Percentiles rank a stretch among this genome's conserved stretches.
Conservation (phyloP, 2,888 invertebrate species). For the Hypena proboscidalis region DNA sequence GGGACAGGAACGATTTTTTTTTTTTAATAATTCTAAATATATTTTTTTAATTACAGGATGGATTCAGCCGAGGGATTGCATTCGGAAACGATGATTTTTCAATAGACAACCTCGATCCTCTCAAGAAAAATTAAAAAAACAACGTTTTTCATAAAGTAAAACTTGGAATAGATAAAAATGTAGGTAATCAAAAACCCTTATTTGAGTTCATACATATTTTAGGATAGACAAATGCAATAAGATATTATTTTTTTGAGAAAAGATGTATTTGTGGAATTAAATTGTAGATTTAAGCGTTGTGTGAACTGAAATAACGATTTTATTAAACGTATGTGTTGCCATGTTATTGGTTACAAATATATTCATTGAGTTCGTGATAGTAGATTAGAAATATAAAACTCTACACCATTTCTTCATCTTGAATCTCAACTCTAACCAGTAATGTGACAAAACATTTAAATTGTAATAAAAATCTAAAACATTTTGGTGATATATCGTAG, state of each 20-base stretch:
- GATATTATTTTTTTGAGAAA: conserved; percentile 42
- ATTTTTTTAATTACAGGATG: conserved; percentile 88
- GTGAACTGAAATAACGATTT: conserved; percentile 60
- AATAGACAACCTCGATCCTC: conserved; percentile 96
- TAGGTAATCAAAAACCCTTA: conserved; percentile 53
- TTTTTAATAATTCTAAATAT: neutral
- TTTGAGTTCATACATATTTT: conserved; percentile 64
- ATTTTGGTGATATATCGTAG: conserved; percentile 55
- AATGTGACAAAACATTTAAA: conserved; percentile 42
- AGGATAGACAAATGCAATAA: conserved; percentile 60
- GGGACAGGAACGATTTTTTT: too few relatives aligned
- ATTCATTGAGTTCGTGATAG: conserved; percentile 68
- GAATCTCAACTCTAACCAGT: conserved; percentile 60
- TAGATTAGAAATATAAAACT: conserved; percentile 53
- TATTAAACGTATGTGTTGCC: conserved; percentile 66
- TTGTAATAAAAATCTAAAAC: conserved; percentile 37
- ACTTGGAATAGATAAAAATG: conserved; percentile 54
- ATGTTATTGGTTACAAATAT: conserved; percentile 75
- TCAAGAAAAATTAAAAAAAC: conserved; percentile 88
- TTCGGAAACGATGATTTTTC: conserved; percentile 98
- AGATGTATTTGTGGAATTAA: conserved; percentile 48
- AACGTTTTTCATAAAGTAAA: conserved; percentile 39
- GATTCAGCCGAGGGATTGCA: conserved; percentile 94
- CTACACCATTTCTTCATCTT: conserved; percentile 40
- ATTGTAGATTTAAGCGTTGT: conserved; percentile 59